Evolutionary conservation across 2,888 invertebrate species (phyloP), one percentile per base, ranked within the genome.

Genomic region (Trachelus iudaicus): DNA sequence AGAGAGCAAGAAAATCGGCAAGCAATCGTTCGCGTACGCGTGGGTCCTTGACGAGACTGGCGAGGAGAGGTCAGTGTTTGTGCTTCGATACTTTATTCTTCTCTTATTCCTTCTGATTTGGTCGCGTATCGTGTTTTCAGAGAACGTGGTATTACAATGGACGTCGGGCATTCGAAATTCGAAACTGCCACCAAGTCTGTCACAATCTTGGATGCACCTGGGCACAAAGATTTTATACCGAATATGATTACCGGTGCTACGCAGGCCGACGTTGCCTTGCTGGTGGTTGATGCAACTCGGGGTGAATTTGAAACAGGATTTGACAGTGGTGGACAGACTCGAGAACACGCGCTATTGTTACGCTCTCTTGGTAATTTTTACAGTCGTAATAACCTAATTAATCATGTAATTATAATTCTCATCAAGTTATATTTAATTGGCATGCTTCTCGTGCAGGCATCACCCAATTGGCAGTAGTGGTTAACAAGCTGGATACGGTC

Each of bases 271-370:
- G 99, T 98, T 1, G 99, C 98, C 23, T 93, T 99, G 56, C 92
- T 99, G 34, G 99, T 99, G 0, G 97, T 99, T 0, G 99, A 99
- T 93, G 98, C 99, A 0, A 97, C 97, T 0, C 94, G 96, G 85
- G 99, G 99, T 34, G 99, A 99, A 92, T 99, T 99, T 92, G 99
- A 99, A 92, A 98, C 99, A 71, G 99, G 99, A 1, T 99, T 99
- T 92, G 99, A 99, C 88, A 95, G 96, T 85, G 99, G 99, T 15
- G 99, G 99, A 1, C 99, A 99, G 92, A 99, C 99, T 0, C 93
- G 99, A 81, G 99, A 99, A 91, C 99, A 99, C 93, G 98, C 99
- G 3, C 92, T 99, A 75, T 93, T 99, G n/a, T 96, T 98, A 3
- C 94, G 98, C 86, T 95, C 95, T 33, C 90, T 95, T 81, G 95